phyloP scores from a whole-genome alignment of 2,888 invertebrate species.

The Cordilura impudica region DNA sequence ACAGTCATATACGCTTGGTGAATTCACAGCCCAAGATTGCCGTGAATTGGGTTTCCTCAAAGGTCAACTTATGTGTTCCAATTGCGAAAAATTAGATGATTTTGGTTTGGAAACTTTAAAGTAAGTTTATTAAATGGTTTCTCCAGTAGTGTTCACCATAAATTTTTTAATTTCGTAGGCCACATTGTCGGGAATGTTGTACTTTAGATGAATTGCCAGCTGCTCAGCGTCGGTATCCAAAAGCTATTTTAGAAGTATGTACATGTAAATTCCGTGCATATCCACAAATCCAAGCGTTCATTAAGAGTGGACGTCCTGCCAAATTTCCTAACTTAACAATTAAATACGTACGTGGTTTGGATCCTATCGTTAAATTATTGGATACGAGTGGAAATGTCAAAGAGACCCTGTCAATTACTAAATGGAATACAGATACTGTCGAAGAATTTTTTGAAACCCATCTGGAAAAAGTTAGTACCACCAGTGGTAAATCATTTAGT shows the following conservation, averaged over 20 bases:
- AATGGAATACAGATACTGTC: constrained; percentile 99
- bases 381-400: constrained; percentile 90
- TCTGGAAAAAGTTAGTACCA: constrained; percentile 79
- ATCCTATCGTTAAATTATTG: constrained; percentile 94
- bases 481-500: constrained; percentile 72
- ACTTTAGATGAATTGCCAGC: constrained; percentile 84
- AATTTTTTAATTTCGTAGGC: constrained; percentile 68
- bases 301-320: constrained; percentile 93
- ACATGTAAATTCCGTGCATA: constrained; percentile 99
- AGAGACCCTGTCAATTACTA: constrained; percentile 96
- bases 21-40: constrained; percentile 90
- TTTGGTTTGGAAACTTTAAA: constrained; percentile 77
- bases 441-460: constrained; percentile 96
- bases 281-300: constrained; percentile 98
- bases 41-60: constrained; percentile 90
- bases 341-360: constrained; percentile 94
- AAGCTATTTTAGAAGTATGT: constrained; percentile 96
- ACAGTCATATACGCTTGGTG: constrained; percentile 72
- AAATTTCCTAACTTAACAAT: constrained; percentile 95
- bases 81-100: constrained; percentile 90
- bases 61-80: constrained; percentile 90
- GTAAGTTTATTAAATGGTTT: constrained; percentile 62
- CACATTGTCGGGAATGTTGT: constrained; percentile 87
- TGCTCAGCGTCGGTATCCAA: constrained; percentile 88
- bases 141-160: neutral